Evolutionary conservation across 2,888 invertebrate genomes (phyloP), one percentile per base, ranked within the genome.

Genomic region (Nomada fabriciana): DNA sequence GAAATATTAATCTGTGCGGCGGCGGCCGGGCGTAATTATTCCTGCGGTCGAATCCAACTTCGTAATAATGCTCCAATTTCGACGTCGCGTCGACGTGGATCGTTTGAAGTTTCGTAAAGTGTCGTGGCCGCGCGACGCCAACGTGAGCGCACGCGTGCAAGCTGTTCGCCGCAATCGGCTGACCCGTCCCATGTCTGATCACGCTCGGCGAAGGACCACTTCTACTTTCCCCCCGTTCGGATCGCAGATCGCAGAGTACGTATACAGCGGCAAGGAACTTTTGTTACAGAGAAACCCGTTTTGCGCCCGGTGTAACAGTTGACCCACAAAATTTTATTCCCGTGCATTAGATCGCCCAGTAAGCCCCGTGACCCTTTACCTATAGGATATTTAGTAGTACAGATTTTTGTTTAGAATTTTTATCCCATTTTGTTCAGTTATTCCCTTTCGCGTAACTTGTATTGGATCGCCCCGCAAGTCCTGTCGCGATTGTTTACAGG

Each of bases 31-130:
- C 81, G 84, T 84, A 85, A 91, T 91, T 92, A 91, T 91, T 91
- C 88, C 87, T 90, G 90, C 84, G 90, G 90, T 85, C 70, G 60
- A 85, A 84, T 83, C 84, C 88, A 87, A 88, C 88, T 86, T 89
- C 89, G 89, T 90, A 90, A 91, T 92, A 91, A 91, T 90, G 90
- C 89, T 90, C 88, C 89, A 90, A 90, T 91, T 89, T 91, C 84
- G 87, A 86, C 82, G 85, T 81, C 80, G 86, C 82, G 85, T 81
- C 80, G 86, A 78, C 77, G 81, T 72, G 85, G 83, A 77, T 83
- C 84, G 88, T 85, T 88, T 84, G 86, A 79, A 84, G 88, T 86
- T 69, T 86, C 84, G 80, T 83, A 82, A 80, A 76, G 76, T 63
- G 61, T 29, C 4, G 13, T 23, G 13, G 25, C 43, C 9, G 36